Conservation (phyloP, 2,113 vertebrate genomes). For the Mustelus asterias region DNA sequence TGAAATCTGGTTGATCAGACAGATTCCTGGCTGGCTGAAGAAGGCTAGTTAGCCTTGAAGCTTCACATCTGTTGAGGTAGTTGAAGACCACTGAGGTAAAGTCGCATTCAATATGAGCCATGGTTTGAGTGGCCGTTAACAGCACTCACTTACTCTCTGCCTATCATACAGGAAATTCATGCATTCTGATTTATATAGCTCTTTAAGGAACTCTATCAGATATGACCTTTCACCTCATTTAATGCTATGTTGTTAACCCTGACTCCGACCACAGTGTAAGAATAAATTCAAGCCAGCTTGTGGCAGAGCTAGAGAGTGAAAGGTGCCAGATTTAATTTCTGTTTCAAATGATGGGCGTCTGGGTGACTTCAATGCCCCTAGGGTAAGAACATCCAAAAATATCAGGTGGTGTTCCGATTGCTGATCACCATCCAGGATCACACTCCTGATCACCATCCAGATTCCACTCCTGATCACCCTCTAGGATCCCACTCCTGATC, state of each 20-base stretch:
- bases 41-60: background rate
- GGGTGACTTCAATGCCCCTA: background rate
- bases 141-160: background rate
- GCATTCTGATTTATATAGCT: no score
- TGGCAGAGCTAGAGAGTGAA: background rate
- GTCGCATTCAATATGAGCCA: background rate
- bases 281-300: background rate
- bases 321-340: background rate
- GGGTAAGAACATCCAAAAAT: background rate
- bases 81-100: background rate
- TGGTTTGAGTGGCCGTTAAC: background rate
- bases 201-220: background rate
- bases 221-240: background rate
- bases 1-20: no score
- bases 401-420: background rate
- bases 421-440: no score
- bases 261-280: background rate
- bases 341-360: background rate
- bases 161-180: background rate
- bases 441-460: no score
- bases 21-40: background rate
- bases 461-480: background rate
- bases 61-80: background rate
- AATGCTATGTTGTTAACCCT: background rate
- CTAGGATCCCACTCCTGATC: background rate